Evolutionary conservation across 2,797 vertebrate genomes (phyloP).

Genomic region (Premnoplex brunnescens): DNA sequence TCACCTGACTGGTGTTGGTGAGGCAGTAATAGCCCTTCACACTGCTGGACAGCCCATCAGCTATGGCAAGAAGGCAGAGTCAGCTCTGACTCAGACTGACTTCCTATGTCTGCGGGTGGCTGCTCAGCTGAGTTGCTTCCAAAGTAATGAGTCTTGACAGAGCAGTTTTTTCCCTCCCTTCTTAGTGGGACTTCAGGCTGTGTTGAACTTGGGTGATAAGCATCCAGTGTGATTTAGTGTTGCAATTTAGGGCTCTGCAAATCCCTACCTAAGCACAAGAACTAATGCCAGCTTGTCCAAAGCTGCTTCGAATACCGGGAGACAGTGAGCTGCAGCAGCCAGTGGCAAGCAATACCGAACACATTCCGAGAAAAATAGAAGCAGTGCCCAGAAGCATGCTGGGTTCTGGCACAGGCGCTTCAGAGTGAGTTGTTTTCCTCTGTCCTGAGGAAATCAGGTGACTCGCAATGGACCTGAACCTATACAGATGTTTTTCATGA

Average conservation of each 20-base stretch:
- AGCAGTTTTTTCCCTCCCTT: background rate
- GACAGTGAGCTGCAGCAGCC: background rate
- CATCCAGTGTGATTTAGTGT: background rate
- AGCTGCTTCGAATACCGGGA: background rate
- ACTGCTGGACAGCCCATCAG: background rate
- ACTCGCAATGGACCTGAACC: background rate
- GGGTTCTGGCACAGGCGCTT: background rate
- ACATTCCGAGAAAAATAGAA: background rate
- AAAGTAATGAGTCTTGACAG: background rate
- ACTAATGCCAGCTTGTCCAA: constrained; percentile 26
- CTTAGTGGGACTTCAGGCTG: background rate
- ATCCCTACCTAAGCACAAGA: background rate
- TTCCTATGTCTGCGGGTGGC: background rate
- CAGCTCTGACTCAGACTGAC: background rate
- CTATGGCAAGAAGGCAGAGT: background rate
- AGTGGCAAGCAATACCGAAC: background rate
- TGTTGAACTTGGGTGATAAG: background rate
- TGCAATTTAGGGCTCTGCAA: constrained; percentile 8
- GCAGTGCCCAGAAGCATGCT: background rate
- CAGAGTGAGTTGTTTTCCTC: constrained; percentile 13
- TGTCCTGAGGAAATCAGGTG: background rate
- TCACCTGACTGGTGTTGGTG: background rate
- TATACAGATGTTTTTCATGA: background rate
- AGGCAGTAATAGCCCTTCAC: background rate
- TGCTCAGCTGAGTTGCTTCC: background rate